Evolutionary conservation across 2,888 invertebrate genomes (phyloP), one percentile per base, ranked within the genome.

Genomic region (Drosophila anomalata): DNA sequence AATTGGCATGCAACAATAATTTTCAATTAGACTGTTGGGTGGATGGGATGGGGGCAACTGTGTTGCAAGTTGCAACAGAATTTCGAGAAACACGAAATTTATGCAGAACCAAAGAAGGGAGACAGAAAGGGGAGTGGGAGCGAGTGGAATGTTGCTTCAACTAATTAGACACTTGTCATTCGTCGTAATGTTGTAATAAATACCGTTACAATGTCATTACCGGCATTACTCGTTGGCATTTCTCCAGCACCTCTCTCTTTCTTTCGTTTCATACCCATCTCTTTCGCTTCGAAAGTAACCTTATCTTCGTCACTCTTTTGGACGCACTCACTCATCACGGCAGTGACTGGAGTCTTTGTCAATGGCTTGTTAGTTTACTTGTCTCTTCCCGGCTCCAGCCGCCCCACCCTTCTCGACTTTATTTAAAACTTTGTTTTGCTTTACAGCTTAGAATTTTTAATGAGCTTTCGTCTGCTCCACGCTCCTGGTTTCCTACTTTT

Each of bases 141-240:
- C 47, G 24, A 22, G 44, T 29, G 42, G 33, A 68, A 72, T 80
- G 88, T 88, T 83, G 88, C 55, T 58, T 53, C 67, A 75, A 84
- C 84, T 88, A 85, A 88, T 85, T 85, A 85, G 88, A 80, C 85
- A 84, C 89, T 88, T 88, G 84, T 88, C 87, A 75, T 76, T 75
- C 74, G 73, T 70, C 56, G 77, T 88, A 80, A 87, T 88, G 87
- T 78, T 87, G 84, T 88, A 88, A 88, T 87, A 84, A 84, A 88
- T 88, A 87, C 84, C 84, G 84, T 86, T 88, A 87, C 87, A 84
- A 84, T 88, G 87, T 84, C 88, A 84, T 84, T 84, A 86, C 80
- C 88, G 73, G 72, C 86, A 88, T 79, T 83, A 85, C 88, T 76
- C 75, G 85, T 50, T 71, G 70, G 70, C 69, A 76, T 87, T 87